These are phyloP conservation scores for Neoseiulus cucumeris DNA, from an alignment of 1,140 invertebrate species.

Conservation along the genomic window DNA sequence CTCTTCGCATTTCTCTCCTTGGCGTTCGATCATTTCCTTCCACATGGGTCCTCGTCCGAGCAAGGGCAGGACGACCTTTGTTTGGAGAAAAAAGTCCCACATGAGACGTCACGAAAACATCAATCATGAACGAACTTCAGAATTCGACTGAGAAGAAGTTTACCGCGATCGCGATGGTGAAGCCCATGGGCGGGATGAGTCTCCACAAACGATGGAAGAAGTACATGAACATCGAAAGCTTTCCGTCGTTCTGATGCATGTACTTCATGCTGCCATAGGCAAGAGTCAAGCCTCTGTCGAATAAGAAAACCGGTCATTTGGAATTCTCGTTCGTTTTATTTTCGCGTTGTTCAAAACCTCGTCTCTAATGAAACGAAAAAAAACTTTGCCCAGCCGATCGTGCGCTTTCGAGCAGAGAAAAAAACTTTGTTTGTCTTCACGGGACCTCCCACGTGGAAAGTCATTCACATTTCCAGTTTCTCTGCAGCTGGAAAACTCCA, in stretches of 20 bases:
- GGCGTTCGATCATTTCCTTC: neutral
- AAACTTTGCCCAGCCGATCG: too few species aligned
- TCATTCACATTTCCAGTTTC: too few species aligned
- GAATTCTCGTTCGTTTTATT: too few species aligned
- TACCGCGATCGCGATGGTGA: neutral
- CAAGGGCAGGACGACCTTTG: neutral
- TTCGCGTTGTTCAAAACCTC: too few species aligned
- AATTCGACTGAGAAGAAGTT: neutral
- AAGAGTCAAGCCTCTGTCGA: neutral
- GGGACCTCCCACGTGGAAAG: too few species aligned
- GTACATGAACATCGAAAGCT: slow-evolving; percentile 4
- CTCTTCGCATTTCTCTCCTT: slow-evolving; percentile 4
- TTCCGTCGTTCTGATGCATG: neutral
- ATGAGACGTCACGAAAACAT: too few species aligned
- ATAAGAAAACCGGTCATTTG: too few species aligned
- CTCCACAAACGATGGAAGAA: slow-evolving; percentile 7
- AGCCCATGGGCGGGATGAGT: neutral
- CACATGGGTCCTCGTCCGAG: slow-evolving; percentile 13
- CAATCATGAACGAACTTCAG: too few species aligned
- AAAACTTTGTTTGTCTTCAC: too few species aligned
- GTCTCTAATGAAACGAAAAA: too few species aligned
- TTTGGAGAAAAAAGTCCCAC: neutral
- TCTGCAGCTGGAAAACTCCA: too few species aligned
- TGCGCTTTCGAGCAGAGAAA: too few species aligned
- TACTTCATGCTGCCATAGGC: slow-evolving; percentile 8